A percentile compares a stretch with the other conserved stretches of the same genome.
Conservation (phyloP, 1,140 invertebrate species). For the Orchestia grillus region DNA sequence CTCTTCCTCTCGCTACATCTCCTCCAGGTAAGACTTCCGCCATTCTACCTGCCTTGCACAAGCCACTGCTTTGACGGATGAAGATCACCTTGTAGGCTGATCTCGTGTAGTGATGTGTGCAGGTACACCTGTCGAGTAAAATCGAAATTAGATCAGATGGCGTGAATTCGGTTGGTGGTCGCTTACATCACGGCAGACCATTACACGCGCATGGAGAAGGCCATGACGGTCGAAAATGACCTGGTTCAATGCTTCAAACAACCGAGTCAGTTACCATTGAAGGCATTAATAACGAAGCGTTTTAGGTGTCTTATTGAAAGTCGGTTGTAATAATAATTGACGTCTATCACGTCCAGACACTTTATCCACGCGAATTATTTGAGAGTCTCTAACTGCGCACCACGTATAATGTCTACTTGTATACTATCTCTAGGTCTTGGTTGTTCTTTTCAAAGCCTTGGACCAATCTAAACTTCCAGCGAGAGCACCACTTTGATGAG, state of each 20-base stretch:
- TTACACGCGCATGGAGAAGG: neutral
- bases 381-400: neutral
- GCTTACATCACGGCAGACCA: neutral
- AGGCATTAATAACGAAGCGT: no score
- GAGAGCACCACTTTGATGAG: neutral
- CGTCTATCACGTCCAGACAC: neutral
- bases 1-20: slow-evolving; percentile 39
- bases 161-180: neutral
- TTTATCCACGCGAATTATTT: neutral
- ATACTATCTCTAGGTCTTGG: neutral
- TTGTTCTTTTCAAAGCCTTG: neutral
- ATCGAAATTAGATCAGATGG: neutral
- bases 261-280: neutral
- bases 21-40: slow-evolving; percentile 46
- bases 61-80: neutral
- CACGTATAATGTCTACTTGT: neutral
- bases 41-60: neutral
- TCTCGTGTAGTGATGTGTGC: neutral
- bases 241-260: neutral
- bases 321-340: no score
- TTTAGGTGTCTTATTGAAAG: no score
- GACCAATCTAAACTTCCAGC: neutral
- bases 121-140: neutral
- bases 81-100: neutral
- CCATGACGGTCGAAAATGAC: neutral